Base-by-base conservation (phyloP, 2,113 vertebrate species). In the Chitala chitala region DNA sequence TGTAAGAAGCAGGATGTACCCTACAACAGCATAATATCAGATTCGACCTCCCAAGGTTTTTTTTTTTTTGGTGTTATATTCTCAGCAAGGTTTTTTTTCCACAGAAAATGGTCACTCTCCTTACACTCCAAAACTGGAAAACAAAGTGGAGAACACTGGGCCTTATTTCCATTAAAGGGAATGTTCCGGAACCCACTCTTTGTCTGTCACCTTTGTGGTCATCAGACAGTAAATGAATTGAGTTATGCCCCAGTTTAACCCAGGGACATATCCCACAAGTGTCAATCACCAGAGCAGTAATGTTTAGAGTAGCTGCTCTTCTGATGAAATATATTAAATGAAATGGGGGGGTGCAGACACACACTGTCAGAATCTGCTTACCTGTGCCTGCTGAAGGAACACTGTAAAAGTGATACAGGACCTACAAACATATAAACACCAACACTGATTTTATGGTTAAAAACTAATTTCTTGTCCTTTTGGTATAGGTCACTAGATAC, bases 201-300 rank as follows among this genome's bases (percentile, higher is more conserved):
- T 77, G 78, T 86, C 80, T 79, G 59, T 75, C 46, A 56, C 77
- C 78, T 80, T 59, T 77, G 75, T 83, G 77, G 80, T 84, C 82
- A 78, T 12, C 2, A 15, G 50, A 75, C 70, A 50, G 73, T 74
- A 54, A 71, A 48, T 54, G 44, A 72, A 78, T 75, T 17, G 75
- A 44, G 71, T 63, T 38, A 63, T 33, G 33, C 33, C 33, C 59
- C 17, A 33, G 6, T 33, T 8, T 33, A 64, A 72, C 26, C 74
- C 46, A 29, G 75, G 77, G 79, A 17, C 44, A 63, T 8, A 26
- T 74, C 74, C 74, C 74, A 26, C 74, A 72, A 4, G 77, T 77
- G 86, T 85, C 84, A 86, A 84, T 86, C 85, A 77, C 76, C 51
- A 61, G 44, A 79, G 74, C 76, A 31, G 81, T 80, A 72, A 77